Conservation (phyloP, 2,113 vertebrate species). For the Elephantulus edwardii region DNA sequence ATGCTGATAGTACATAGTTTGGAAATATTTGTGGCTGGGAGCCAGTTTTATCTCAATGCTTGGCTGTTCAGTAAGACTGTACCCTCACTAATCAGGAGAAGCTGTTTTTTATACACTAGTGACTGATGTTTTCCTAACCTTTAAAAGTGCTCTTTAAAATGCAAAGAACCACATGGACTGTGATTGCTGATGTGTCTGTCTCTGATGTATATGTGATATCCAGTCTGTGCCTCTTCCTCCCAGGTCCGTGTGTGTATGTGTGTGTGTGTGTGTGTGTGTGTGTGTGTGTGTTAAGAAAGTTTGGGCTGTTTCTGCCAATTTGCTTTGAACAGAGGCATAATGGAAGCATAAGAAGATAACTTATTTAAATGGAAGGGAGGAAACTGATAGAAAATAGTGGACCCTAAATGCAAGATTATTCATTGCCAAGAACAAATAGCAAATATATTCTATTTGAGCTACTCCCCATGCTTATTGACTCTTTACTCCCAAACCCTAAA, state of each 20-base stretch:
- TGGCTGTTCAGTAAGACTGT: slow-evolving; percentile 9
- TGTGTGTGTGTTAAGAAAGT: not conserved
- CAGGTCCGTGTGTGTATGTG: not conserved
- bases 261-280: not conserved
- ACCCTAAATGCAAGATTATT: slow-evolving; percentile 47
- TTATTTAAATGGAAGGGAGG: slow-evolving; percentile 49
- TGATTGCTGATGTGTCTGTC: not conserved
- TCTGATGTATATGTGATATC: slow-evolving; percentile 26
- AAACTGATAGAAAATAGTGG: slow-evolving; percentile 59
- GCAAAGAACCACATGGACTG: not conserved
- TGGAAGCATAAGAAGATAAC: slow-evolving; percentile 20
- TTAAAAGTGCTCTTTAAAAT: slow-evolving; percentile 26
- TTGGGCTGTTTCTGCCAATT: slow-evolving; percentile 24
- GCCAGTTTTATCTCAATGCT: slow-evolving; percentile 35
- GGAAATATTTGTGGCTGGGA: slow-evolving; percentile 28
- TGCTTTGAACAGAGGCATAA: slow-evolving; percentile 36
- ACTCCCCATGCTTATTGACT: slow-evolving; percentile 17
- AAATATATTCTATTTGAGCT: slow-evolving; percentile 40
- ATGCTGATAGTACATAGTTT: slow-evolving; percentile 33
- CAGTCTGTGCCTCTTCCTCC: not conserved
- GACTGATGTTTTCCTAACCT: slow-evolving; percentile 10
- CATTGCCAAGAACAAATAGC: slow-evolving; percentile 40
- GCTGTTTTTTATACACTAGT: not conserved
- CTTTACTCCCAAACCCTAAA: slow-evolving; percentile 42
- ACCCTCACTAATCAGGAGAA: not conserved